phyloP scores from a whole-genome alignment of 2,797 vertebrate genomes.

The Bovichtus variegatus region DNA sequence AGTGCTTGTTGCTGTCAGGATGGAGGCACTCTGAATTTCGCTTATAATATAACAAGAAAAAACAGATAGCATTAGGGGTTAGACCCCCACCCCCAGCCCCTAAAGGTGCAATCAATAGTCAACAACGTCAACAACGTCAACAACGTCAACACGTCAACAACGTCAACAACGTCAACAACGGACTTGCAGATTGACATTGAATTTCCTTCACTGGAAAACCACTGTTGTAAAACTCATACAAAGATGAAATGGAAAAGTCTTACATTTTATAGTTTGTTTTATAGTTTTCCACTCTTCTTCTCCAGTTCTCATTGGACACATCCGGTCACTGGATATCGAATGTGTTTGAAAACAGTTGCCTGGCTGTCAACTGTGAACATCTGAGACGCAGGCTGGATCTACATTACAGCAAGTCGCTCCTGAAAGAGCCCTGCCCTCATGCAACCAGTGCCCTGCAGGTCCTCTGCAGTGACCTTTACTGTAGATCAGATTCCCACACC shows the following conservation, averaged over 20 bases:
- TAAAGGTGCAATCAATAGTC: slow-evolving; percentile 10
- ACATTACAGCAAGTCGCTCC: slow-evolving; percentile 32
- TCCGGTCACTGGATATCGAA: slow-evolving; percentile 35
- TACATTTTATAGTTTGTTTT: slow-evolving; percentile 22
- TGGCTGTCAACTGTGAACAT: slow-evolving; percentile 31
- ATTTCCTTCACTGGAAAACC: slow-evolving; percentile 9
- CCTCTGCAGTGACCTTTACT: slow-evolving; percentile 5
- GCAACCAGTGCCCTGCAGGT: not conserved
- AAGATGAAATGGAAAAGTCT: slow-evolving; percentile 17
- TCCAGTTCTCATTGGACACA: slow-evolving; percentile 23
- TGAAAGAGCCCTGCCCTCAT: not conserved
- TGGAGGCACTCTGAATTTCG: slow-evolving; percentile 29
- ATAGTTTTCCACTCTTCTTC: slow-evolving; percentile 32
- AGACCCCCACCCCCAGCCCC: not conserved
- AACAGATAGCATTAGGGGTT: slow-evolving; percentile 13
- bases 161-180: slow-evolving; percentile 7
- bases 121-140: too few species aligned
- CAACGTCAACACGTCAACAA: too few species aligned
- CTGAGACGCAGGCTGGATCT: slow-evolving; percentile 24
- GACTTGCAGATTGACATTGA: slow-evolving; percentile 16
- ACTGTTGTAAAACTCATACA: not conserved
- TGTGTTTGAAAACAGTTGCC: slow-evolving; percentile 25
- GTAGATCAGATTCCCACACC: slow-evolving; percentile 26
- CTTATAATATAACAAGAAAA: slow-evolving; percentile 18
- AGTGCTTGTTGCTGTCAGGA: slow-evolving; percentile 49